Evolutionary conservation across 1,140 invertebrate genomes (phyloP).

Genomic region (Batillaria attramentaria): DNA sequence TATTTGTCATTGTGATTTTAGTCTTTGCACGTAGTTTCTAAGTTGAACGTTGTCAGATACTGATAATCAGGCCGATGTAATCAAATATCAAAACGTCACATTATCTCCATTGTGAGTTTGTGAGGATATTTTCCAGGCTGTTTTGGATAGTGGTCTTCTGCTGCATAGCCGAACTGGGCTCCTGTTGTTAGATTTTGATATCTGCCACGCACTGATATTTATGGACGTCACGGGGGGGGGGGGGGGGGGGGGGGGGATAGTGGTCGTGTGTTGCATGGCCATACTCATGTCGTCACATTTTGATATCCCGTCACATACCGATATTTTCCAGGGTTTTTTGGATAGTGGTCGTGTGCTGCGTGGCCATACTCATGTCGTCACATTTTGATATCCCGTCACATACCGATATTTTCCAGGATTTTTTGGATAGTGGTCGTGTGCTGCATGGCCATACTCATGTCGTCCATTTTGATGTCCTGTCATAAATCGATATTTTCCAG

Average conservation of each 20-base stretch:
- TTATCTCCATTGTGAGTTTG: too few relatives aligned
- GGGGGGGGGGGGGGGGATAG: not conserved
- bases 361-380: conserved; percentile 14
- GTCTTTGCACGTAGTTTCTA: too few relatives aligned
- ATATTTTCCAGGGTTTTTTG: not conserved
- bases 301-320: not conserved
- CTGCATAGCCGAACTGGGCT: not conserved
- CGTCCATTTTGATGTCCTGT: not conserved
- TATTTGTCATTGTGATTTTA: too few relatives aligned
- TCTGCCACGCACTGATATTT: not conserved
- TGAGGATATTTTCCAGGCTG: too few relatives aligned
- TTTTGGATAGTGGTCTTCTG: too few relatives aligned
- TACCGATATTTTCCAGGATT: conserved; percentile 34
- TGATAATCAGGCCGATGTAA: too few relatives aligned
- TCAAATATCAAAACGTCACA: too few relatives aligned
- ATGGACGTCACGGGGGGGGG: not conserved
- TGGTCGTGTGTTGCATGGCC: not conserved
- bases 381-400: not conserved
- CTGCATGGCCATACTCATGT: conserved; percentile 36
- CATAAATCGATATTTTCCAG: conserved; percentile 27
- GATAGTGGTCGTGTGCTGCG: not conserved
- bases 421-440: conserved; percentile 43
- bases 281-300: not conserved
- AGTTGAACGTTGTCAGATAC: too few relatives aligned
- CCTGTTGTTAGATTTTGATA: not conserved